A percentile compares a stretch with the other conserved stretches of the same genome.
phyloP scores from a whole-genome alignment of 2,888 invertebrate genomes.

The Pheosia gnoma region DNA sequence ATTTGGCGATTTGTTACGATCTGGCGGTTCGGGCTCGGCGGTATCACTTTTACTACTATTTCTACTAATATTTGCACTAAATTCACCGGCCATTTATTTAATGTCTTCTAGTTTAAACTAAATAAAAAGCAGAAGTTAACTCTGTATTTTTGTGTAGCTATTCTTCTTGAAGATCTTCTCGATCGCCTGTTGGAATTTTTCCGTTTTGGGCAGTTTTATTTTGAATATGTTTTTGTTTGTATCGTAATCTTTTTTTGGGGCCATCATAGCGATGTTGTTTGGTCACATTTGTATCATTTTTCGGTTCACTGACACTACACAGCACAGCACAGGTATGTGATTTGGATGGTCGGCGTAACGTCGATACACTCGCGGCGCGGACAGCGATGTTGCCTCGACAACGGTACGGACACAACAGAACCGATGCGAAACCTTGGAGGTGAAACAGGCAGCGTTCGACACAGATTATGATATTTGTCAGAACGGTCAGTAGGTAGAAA shows the following conservation, averaged over 20 bases:
- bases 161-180: constrained; percentile 78
- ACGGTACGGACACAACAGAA: constrained; percentile 76
- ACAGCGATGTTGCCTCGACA: constrained; percentile 69
- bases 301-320: constrained; percentile 71
- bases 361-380: constrained; percentile 55
- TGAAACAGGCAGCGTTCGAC: constrained; percentile 55
- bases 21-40: constrained; percentile 55
- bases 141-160: constrained; percentile 72
- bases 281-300: constrained; percentile 68
- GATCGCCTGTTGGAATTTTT: constrained; percentile 72
- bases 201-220: constrained; percentile 60
- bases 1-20: constrained; percentile 60
- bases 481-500: constrained; percentile 37
- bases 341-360: constrained; percentile 38
- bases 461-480: constrained; percentile 53
- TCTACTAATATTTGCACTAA: constrained; percentile 68
- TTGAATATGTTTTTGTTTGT: constrained; percentile 73
- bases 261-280: constrained; percentile 62
- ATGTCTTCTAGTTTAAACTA: constrained; percentile 34
- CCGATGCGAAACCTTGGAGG: constrained; percentile 56
- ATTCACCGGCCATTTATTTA: constrained; percentile 80
- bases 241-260: constrained; percentile 79
- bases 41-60: constrained; percentile 56
- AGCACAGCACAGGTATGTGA: constrained; percentile 43
- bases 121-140: constrained; percentile 20